phyloP scores from a whole-genome alignment of 2,113 vertebrate genomes.

The Leptosomus discolor region DNA sequence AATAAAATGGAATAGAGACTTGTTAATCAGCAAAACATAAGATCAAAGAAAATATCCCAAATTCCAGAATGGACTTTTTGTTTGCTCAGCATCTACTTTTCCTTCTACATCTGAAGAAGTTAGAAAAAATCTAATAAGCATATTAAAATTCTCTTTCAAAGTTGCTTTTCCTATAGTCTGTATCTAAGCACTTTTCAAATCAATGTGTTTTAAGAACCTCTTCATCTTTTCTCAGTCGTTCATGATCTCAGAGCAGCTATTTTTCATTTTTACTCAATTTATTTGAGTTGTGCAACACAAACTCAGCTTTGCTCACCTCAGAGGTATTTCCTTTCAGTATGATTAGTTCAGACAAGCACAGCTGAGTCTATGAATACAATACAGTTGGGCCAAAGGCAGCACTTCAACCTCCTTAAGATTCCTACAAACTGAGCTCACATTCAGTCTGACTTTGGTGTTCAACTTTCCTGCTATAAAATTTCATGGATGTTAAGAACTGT shows the following conservation, averaged over 20 bases:
- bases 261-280: neutral
- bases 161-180: neutral
- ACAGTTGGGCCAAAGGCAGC: neutral
- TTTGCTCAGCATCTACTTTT: neutral
- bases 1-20: neutral
- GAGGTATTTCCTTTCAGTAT: neutral
- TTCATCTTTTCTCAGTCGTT: neutral
- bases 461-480: neutral
- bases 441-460: neutral
- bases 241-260: neutral
- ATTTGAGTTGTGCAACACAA: neutral
- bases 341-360: neutral
- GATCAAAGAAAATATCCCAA: neutral
- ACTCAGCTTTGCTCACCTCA: neutral
- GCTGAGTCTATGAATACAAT: neutral
- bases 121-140: neutral
- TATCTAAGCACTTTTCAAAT: neutral
- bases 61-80: neutral
- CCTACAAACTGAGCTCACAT: neutral
- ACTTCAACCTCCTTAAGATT: neutral
- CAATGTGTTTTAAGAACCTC: neutral
- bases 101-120: neutral
- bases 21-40: neutral
- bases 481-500: neutral
- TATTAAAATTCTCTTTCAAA: neutral